phyloP scores from a whole-genome alignment of 2,113 vertebrate species.

The Calyptomena viridis region DNA sequence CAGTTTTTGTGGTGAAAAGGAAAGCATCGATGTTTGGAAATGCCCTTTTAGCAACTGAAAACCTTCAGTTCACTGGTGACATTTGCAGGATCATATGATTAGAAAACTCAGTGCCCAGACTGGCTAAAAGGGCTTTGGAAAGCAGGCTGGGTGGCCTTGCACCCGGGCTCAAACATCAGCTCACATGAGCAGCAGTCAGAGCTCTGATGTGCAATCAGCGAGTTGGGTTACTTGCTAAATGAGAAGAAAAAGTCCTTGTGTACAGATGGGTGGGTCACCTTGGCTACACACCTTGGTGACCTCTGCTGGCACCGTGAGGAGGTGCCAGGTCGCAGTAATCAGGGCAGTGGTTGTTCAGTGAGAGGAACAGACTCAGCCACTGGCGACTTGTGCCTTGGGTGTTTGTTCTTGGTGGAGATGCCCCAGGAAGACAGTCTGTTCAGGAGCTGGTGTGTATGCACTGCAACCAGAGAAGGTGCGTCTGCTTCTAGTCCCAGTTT shows the following conservation, averaged over 20 bases:
- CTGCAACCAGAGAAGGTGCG: not conserved
- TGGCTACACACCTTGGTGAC: not conserved
- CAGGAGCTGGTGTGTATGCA: not conserved
- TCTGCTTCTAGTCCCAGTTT: not conserved
- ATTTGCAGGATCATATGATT: not conserved
- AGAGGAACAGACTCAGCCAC: accelerated
- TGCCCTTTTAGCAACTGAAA: not conserved
- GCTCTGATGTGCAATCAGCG: not conserved
- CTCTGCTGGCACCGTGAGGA: not conserved
- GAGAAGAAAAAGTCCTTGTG: not conserved
- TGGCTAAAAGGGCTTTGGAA: not conserved
- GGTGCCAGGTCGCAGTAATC: not conserved
- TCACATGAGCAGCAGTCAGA: accelerated
- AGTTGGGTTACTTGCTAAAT: not conserved
- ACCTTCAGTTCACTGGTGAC: not conserved
- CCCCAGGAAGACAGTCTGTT: not conserved
- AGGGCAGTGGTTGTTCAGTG: not conserved
- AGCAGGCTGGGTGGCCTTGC: not conserved
- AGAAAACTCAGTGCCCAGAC: not conserved
- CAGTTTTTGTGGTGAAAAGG: not conserved
- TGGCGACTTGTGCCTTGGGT: not conserved
- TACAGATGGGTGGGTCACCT: not conserved
- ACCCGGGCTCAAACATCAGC: accelerated
- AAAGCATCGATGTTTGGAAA: not conserved
- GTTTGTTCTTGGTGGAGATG: not conserved